Conservation (phyloP, 2,888 invertebrate genomes). For the Periphyllus acericola region DNA sequence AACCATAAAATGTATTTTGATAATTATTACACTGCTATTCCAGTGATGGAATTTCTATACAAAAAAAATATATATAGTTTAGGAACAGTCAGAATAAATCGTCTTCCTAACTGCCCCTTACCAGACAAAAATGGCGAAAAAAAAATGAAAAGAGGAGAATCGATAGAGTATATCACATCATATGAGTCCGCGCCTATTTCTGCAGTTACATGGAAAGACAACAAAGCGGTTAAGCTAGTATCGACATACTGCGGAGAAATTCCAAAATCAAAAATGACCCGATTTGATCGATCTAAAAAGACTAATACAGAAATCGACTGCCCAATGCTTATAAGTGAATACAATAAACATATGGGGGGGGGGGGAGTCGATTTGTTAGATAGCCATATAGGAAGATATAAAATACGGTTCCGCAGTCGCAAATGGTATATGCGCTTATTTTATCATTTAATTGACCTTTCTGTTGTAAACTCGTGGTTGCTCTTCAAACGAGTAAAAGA, state of each 20-base stretch:
- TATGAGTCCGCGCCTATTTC: conserved; percentile 2
- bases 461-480: too few relatives aligned
- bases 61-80: conserved; percentile 29
- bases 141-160: conserved; percentile 24
- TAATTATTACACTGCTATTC: conserved; percentile 28
- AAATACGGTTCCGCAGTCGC: conserved; percentile 3
- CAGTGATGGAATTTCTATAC: not conserved
- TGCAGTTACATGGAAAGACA: conserved; percentile 9
- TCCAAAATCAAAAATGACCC: not conserved
- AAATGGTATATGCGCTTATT: conserved; percentile 40
- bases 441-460: too few relatives aligned
- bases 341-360: conserved; percentile 23
- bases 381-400: conserved; percentile 18
- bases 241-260: conserved; percentile 23
- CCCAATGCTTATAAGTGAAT: conserved; percentile 12
- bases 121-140: not conserved
- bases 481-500: too few relatives aligned
- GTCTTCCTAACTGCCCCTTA: conserved; percentile 22
- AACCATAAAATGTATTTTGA: not conserved
- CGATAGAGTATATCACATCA: conserved; percentile 27
- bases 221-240: not conserved
- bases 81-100: not conserved
- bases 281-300: not conserved
- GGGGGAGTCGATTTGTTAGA: not conserved
- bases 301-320: not conserved